These are phyloP conservation scores for Paguma larvata DNA, from an alignment of 2,797 vertebrate genomes.

Conservation along the genomic window DNA sequence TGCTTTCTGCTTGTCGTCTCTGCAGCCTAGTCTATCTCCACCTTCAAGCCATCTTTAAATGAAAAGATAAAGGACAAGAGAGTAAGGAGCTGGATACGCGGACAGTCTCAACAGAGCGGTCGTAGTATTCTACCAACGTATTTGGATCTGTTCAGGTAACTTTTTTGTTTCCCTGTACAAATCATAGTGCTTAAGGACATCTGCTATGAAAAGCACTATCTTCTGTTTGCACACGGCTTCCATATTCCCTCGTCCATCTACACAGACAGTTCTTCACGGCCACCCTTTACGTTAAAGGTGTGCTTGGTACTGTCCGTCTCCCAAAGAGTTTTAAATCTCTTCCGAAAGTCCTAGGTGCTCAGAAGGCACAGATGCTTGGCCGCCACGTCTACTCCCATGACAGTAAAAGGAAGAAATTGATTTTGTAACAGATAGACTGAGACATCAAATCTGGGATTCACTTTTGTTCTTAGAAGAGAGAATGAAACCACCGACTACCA, in stretches of 20 bases:
- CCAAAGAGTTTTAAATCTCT: constrained; percentile 4
- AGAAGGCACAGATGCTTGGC: background rate
- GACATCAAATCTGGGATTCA: background rate
- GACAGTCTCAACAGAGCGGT: too few species aligned
- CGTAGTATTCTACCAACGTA: too few species aligned
- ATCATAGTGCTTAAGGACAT: background rate
- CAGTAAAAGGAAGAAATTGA: background rate
- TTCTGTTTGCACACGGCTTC: background rate
- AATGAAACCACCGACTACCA: background rate
- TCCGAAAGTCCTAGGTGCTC: background rate
- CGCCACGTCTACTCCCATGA: background rate
- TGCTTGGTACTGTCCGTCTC: background rate
- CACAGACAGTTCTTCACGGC: background rate
- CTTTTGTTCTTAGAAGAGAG: background rate
- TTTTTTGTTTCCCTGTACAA: background rate
- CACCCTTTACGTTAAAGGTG: background rate
- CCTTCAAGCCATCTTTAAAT: background rate
- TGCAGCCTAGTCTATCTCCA: fast-evolving
- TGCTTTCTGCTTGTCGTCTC: too few species aligned
- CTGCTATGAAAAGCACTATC: background rate
- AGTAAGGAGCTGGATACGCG: background rate
- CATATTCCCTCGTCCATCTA: background rate
- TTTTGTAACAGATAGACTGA: background rate
- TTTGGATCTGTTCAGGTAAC: background rate
- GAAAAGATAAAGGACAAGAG: background rate